These are phyloP conservation scores for Papilio xuthus DNA, from an alignment of 1,140 invertebrate species.

Conservation along the genomic window DNA sequence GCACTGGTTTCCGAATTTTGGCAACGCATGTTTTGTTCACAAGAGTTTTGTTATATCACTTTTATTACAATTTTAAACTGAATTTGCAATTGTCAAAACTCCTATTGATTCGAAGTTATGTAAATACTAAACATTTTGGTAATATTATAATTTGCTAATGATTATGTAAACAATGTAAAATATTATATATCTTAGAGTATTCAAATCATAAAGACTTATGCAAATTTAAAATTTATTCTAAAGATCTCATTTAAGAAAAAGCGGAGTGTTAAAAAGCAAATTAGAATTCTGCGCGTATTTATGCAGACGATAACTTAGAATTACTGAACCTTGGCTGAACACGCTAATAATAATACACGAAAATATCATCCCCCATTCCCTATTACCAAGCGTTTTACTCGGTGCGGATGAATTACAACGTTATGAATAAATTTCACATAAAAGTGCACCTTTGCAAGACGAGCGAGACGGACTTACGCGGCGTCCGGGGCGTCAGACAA, in stretches of 20 bases:
- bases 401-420: constrained; percentile 76
- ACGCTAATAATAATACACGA: constrained; percentile 71
- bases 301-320: constrained; percentile 65
- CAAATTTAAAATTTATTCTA: background rate
- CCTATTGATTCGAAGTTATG: background rate
- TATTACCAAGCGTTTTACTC: constrained; percentile 76
- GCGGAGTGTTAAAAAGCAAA: constrained; percentile 38
- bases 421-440: constrained; percentile 82
- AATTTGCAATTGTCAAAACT: too few species aligned
- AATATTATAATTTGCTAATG: background rate
- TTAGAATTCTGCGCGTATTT: constrained; percentile 58
- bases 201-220: constrained; percentile 6
- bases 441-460: constrained; percentile 75
- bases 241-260: constrained; percentile 24
- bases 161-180: background rate
- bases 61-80: too few species aligned
- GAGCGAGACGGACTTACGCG: constrained; percentile 59
- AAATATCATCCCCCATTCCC: constrained; percentile 67
- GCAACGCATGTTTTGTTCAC: background rate
- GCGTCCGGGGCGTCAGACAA: constrained; percentile 43
- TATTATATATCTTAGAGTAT: background rate
- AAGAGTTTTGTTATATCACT: too few species aligned
- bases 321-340: constrained; percentile 70
- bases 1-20: background rate
- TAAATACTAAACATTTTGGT: background rate